A percentile compares a stretch with the other conserved stretches of the same genome.
These are phyloP conservation scores for Phyllotreta striolata DNA, from an alignment of 2,888 invertebrate species.

Conservation along the genomic window DNA sequence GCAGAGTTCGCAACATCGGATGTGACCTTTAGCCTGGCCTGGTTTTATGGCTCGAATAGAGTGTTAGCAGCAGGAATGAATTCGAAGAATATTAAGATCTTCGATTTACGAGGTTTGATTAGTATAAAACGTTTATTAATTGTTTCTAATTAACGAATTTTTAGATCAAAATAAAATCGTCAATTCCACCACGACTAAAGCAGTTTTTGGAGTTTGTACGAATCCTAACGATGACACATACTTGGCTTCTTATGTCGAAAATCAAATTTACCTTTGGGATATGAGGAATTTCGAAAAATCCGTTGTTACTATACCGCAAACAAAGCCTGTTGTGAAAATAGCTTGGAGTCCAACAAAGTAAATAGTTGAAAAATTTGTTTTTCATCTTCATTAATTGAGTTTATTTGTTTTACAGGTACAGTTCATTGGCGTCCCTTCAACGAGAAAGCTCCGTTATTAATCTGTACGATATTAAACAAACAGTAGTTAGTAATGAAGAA, in stretches of 20 bases:
- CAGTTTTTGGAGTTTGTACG: constrained; percentile 82
- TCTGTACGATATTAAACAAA: constrained; percentile 86
- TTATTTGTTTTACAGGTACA: constrained; percentile 62
- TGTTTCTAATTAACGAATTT: constrained; percentile 33
- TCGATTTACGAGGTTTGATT: constrained; percentile 82
- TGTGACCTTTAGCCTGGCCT: constrained; percentile 82
- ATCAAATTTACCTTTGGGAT: constrained; percentile 88
- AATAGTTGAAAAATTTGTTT: constrained; percentile 30
- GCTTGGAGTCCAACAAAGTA: constrained; percentile 90
- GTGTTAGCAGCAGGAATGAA: constrained; percentile 90
- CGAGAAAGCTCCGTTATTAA: constrained; percentile 80
- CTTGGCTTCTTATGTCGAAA: constrained; percentile 85
- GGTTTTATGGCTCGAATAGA: constrained; percentile 79
- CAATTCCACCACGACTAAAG: constrained; percentile 76
- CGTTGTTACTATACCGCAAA: constrained; percentile 74
- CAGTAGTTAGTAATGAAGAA: constrained; percentile 72
- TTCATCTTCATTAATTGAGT: constrained; percentile 12
- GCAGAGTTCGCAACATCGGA: constrained; percentile 86
- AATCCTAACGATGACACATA: constrained; percentile 81
- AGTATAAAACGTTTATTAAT: neutral
- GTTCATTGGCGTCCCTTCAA: constrained; percentile 82
- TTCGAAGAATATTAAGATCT: constrained; percentile 85
- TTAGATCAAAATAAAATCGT: constrained; percentile 77
- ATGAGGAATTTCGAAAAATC: constrained; percentile 86
- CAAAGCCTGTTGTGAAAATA: constrained; percentile 76